A percentile compares a stretch with the other conserved stretches of the same genome.
phyloP scores from a whole-genome alignment of 2,888 invertebrate genomes.

The Mellilla xanthometata region DNA sequence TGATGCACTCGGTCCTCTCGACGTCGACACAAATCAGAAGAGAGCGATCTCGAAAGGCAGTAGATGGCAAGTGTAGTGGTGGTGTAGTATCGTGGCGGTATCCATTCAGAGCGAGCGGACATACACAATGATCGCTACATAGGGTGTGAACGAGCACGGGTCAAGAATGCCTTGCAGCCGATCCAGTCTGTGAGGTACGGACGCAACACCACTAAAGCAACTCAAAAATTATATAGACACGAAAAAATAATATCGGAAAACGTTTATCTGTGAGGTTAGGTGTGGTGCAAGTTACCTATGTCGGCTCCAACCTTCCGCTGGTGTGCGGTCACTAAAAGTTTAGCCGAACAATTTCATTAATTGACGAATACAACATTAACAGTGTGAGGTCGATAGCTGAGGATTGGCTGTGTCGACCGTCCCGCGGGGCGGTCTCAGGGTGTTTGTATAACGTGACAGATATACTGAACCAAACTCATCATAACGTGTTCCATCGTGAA shows the following conservation, averaged over 20 bases:
- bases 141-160: conserved; percentile 79
- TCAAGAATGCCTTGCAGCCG: conserved; percentile 79
- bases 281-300: conserved; percentile 86
- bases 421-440: conserved; percentile 43
- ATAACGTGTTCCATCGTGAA: too few species aligned
- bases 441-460: conserved; percentile 58
- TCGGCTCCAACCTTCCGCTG: conserved; percentile 88
- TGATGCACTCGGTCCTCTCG: conserved; percentile 76
- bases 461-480: conserved; percentile 21
- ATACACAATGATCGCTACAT: conserved; percentile 80
- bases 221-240: conserved; percentile 81
- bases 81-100: conserved; percentile 63
- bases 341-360: conserved; percentile 79
- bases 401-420: conserved; percentile 55
- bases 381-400: conserved; percentile 57
- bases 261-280: conserved; percentile 81
- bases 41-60: conserved; percentile 76
- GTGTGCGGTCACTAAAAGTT: conserved; percentile 86
- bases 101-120: conserved; percentile 79
- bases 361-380: conserved; percentile 64
- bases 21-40: conserved; percentile 62
- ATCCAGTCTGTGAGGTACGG: conserved; percentile 81
- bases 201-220: conserved; percentile 83
- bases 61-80: conserved; percentile 71
- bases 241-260: conserved; percentile 79